A percentile compares a stretch with the other conserved stretches of the same genome.
Conservation (phyloP, 2,888 invertebrate genomes). For the Litoditis marina region DNA sequence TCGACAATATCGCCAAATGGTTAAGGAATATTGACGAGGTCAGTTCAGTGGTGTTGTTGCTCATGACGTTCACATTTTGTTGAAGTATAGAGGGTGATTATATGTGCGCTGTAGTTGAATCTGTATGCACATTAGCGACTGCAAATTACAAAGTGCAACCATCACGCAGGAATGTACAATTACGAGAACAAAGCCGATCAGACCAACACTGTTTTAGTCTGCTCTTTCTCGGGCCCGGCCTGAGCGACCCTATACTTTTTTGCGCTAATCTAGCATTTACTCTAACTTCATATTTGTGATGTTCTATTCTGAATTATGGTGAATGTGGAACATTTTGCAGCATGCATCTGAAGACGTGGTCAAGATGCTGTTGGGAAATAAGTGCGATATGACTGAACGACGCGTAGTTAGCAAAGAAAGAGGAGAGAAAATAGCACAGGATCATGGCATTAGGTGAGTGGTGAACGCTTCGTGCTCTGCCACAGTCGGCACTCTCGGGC, state of each 20-base stretch:
- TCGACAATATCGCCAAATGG: conserved; percentile 99
- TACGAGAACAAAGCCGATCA: no score
- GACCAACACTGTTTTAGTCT: no score
- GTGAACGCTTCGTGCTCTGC: no score
- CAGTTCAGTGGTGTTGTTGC: background rate
- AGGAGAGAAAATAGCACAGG: conserved; percentile 41
- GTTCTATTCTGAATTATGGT: no score
- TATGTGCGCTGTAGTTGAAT: no score
- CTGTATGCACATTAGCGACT: no score
- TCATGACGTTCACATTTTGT: background rate
- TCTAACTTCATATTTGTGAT: no score
- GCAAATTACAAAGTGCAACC: background rate
- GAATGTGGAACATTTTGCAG: conserved; percentile 34
- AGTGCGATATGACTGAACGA: conserved; percentile 93
- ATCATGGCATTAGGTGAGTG: conserved; percentile 28
- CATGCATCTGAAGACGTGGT: conserved; percentile 95
- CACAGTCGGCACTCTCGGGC: no score
- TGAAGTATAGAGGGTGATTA: background rate
- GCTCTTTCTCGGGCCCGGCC: no score
- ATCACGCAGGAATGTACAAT: no score
- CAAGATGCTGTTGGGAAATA: conserved; percentile 96
- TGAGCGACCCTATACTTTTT: no score
- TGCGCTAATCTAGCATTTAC: no score
- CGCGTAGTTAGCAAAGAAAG: conserved; percentile 80
- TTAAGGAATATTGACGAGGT: conserved; percentile 93